phyloP scores from a whole-genome alignment of 2,888 invertebrate species.

The Nasonovia ribisnigri region DNA sequence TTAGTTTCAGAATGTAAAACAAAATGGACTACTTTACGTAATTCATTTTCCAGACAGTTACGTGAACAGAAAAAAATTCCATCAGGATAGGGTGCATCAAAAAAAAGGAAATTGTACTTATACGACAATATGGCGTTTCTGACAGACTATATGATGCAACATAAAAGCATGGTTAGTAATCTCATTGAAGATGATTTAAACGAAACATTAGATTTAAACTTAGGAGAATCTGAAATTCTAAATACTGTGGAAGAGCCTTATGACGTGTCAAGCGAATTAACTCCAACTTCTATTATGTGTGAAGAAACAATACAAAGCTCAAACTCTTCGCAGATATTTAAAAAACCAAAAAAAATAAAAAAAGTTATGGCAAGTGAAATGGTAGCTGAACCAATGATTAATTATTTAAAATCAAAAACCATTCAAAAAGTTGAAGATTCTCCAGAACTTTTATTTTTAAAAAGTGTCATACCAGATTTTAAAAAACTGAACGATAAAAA shows the following conservation, averaged over 20 bases:
- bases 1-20: slow-evolving; percentile 36
- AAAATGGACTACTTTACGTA: slow-evolving; percentile 29
- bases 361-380: slow-evolving; percentile 14
- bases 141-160: slow-evolving; percentile 36
- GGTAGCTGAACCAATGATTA: slow-evolving; percentile 6
- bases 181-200: slow-evolving; percentile 7
- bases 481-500: slow-evolving; percentile 33
- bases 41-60: neutral
- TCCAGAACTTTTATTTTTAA: slow-evolving; percentile 1
- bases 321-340: neutral
- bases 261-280: no score
- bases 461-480: slow-evolving; percentile 21
- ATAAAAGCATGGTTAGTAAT: slow-evolving; percentile 8
- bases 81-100: neutral
- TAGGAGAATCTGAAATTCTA: slow-evolving; percentile 14
- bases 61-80: neutral
- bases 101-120: slow-evolving; percentile 25
- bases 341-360: neutral
- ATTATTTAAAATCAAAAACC: neutral
- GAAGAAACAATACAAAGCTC: slow-evolving; percentile 16
- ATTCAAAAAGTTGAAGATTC: slow-evolving; percentile 14
- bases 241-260: neutral
- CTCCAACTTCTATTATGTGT: slow-evolving; percentile 10
- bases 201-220: neutral
- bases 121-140: slow-evolving; percentile 29